phyloP scores from a whole-genome alignment of 2,888 invertebrate species.

The Rhagophthalmus giganteus region DNA sequence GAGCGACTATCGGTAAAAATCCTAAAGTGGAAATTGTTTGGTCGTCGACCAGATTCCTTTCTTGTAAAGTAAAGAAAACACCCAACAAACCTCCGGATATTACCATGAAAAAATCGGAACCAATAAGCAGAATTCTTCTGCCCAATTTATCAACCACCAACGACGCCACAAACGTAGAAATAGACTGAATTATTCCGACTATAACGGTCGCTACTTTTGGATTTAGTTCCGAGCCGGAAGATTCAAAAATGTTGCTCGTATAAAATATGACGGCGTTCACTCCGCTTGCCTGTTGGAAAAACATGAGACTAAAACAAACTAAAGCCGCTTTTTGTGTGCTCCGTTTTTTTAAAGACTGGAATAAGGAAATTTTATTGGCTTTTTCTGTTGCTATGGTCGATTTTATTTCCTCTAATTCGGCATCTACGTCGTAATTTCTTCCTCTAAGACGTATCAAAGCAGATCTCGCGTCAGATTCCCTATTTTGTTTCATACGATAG shows the following conservation, averaged over 20 bases:
- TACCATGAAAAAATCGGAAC: constrained; percentile 72
- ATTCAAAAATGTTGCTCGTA: constrained; percentile 71
- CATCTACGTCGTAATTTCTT: constrained; percentile 67
- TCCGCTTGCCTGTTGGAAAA: constrained; percentile 86
- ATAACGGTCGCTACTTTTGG: constrained; percentile 71
- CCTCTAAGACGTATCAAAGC: constrained; percentile 78
- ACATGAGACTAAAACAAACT: constrained; percentile 79
- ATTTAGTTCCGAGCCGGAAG: constrained; percentile 63
- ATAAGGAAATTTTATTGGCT: constrained; percentile 61
- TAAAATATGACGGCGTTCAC: constrained; percentile 85
- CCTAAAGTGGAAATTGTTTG: constrained; percentile 60
- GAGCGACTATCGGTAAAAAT: constrained; percentile 74
- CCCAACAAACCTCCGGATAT: constrained; percentile 71
- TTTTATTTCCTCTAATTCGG: constrained; percentile 67
- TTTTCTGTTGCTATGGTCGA: constrained; percentile 59
- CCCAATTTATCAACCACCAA: constrained; percentile 81
- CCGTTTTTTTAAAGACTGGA: constrained; percentile 56
- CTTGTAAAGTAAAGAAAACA: constrained; percentile 65
- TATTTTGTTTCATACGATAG: constrained; percentile 67
- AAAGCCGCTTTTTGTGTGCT: constrained; percentile 68
- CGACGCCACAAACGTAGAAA: constrained; percentile 74
- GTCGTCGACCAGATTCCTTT: constrained; percentile 46
- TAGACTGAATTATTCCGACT: constrained; percentile 79
- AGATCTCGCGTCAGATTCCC: constrained; percentile 66
- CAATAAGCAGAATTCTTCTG: constrained; percentile 72